Evolutionary conservation across 2,113 vertebrate genomes (phyloP).

Genomic region (Falco punctatus): DNA sequence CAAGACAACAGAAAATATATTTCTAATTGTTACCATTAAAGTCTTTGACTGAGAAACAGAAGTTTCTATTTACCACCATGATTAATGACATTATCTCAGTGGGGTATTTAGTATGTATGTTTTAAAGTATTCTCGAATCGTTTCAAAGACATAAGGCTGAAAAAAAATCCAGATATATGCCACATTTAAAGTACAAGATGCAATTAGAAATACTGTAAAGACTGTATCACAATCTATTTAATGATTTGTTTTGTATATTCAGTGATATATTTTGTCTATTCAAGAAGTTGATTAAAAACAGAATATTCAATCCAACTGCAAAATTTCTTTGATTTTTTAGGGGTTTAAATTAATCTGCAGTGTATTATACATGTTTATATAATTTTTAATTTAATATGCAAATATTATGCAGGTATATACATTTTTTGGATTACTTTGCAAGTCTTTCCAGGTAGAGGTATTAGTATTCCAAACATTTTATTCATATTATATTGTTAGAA

Average conservation of each 20-base stretch:
- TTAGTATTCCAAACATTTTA: not conserved
- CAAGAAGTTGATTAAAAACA: not conserved
- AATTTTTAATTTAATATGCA: not conserved
- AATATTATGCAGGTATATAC: not conserved
- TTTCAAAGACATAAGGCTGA: not conserved
- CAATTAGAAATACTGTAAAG: not conserved
- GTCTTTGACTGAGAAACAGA: not conserved
- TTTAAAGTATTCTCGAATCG: not conserved
- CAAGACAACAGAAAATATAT: not conserved
- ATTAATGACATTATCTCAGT: conserved; percentile 14
- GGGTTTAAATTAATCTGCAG: not conserved
- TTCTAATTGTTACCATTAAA: not conserved
- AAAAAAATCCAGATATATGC: not conserved
- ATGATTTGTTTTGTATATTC: not conserved
- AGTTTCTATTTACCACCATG: not conserved
- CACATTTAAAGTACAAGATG: not conserved
- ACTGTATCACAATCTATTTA: not conserved
- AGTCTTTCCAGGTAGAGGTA: not conserved
- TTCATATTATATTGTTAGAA: not conserved
- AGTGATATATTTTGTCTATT: not conserved
- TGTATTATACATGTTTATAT: too few relatives aligned
- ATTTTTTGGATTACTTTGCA: not conserved
- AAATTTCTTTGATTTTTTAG: not conserved
- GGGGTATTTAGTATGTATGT: not conserved
- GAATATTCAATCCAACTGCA: not conserved